Base-by-base conservation (phyloP, 2,113 vertebrate species). In the Pterophyllum scalare region DNA sequence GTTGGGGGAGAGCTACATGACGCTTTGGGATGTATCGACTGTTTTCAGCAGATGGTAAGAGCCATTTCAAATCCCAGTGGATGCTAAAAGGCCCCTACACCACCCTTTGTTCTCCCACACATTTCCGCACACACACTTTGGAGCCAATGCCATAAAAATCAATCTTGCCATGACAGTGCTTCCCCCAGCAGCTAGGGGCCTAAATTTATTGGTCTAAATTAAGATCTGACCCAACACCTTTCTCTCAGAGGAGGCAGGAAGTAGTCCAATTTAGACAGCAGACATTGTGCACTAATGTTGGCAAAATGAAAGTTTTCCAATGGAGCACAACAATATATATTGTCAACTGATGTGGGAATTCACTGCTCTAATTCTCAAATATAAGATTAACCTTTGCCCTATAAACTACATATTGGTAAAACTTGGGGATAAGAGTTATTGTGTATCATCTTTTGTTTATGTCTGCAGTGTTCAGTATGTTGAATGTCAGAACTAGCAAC, bases 141-240 rank as follows among this genome's bases (percentile, higher is more conserved):
- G 88, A 74, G 58, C 61, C 80, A 89, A 94, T 75, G 83, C 81
- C 24, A 80, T 92, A 91, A 92, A 93, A 91, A 95, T 94, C 93
- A 94, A 95, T 95, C 94, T 95, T 93, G 75, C 61, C 59, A 59
- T 93, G 94, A 94, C 94, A 94, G 90, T 86, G 59, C 70, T 79
- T 91, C 92, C 94, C 92, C 85, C 72, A 72, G 90, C 91, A 92
- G 75, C 92, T 38, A 76, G 75, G 80, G 78, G 72, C 79, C 85
- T 90, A 89, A 91, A 93, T 94, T 87, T 89, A 89, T 90, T 88
- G 84, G 61, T 91, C 90, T 94, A 95, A 94, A 94, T 94, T 88
- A 94, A 89, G 91, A 91, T 67, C 77, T 92, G 90, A 94, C 93
- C 91, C 77, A 91, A 90, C 84, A 89, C 76, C 86, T 86, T 87